phyloP scores from a whole-genome alignment of 2,888 invertebrate species.

The Clistopyga incitator region DNA sequence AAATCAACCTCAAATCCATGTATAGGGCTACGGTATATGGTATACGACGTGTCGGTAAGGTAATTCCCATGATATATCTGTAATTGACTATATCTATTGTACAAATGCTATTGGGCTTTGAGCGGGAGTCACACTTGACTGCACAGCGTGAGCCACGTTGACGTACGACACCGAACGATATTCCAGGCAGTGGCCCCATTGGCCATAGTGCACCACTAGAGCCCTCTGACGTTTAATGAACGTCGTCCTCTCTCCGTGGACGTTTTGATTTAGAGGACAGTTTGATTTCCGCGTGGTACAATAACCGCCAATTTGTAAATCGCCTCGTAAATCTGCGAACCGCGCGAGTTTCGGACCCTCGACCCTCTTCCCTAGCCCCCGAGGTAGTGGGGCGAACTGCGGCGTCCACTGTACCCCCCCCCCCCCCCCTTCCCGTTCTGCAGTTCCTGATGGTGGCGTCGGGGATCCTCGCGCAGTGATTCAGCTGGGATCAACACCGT shows the following conservation, averaged over 20 bases:
- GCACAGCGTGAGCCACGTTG: constrained; percentile 45
- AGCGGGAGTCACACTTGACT: constrained; percentile 38
- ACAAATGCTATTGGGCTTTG: constrained; percentile 23
- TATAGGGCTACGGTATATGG: neutral
- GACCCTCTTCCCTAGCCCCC: constrained; percentile 5
- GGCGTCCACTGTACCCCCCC: neutral
- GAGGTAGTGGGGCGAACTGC: neutral
- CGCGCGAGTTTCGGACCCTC: constrained; percentile 51
- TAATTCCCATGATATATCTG: neutral
- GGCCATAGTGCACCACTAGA: neutral
- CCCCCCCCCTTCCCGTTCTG: neutral
- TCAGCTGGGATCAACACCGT: constrained; percentile 36
- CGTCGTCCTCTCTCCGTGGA: constrained; percentile 75
- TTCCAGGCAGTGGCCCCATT: constrained; percentile 58
- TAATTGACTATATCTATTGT: neutral
- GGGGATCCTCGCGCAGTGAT: constrained; percentile 19
- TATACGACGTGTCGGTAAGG: constrained; percentile 6
- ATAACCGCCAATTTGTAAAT: constrained; percentile 84
- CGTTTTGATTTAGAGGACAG: constrained; percentile 83
- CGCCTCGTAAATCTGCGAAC: constrained; percentile 82
- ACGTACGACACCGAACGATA: constrained; percentile 66
- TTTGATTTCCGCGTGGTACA: constrained; percentile 82
- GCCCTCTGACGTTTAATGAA: constrained; percentile 81
- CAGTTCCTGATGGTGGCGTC: constrained; percentile 16
- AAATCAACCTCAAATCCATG: neutral